Conservation (phyloP, 2,113 vertebrate genomes). For the Entosphenus tridentatus region DNA sequence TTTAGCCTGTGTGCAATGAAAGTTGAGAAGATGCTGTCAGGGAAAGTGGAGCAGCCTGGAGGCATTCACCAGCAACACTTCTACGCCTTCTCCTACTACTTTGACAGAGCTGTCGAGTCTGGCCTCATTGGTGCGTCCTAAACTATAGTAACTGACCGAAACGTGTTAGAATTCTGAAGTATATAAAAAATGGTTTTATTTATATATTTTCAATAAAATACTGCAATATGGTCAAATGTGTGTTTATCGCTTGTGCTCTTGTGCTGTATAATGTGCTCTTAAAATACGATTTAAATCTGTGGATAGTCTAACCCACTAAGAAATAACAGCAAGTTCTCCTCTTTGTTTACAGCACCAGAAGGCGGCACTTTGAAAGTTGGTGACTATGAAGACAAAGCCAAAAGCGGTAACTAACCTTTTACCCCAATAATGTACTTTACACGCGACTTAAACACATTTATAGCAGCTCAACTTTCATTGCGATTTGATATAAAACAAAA, state of each 20-base stretch:
- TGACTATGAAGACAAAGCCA: conserved; percentile 60
- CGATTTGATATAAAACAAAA: not conserved
- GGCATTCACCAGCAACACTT: conserved; percentile 37
- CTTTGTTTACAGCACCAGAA: conserved; percentile 23
- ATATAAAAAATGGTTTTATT: not conserved
- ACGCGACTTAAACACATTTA: no score
- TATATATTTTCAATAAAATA: not conserved
- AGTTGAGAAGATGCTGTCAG: conserved; percentile 46
- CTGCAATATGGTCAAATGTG: not conserved
- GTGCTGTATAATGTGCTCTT: not conserved
- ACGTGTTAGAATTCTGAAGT: conserved; percentile 1
- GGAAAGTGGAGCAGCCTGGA: conserved; percentile 49
- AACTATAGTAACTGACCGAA: not conserved
- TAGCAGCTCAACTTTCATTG: no score
- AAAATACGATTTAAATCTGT: not conserved
- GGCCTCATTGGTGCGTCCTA: conserved; percentile 48
- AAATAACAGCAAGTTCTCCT: not conserved
- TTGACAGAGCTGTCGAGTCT: conserved; percentile 62
- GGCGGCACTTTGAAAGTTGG: conserved; percentile 52
- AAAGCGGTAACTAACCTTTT: conserved; percentile 48
- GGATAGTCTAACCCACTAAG: not conserved
- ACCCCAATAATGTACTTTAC: no score
- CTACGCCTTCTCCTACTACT: conserved; percentile 93
- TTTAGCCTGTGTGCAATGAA: conserved; percentile 41
- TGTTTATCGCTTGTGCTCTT: not conserved